Evolutionary conservation across 1,140 invertebrate genomes (phyloP).

Genomic region (Trachymyrmex septentrionalis): DNA sequence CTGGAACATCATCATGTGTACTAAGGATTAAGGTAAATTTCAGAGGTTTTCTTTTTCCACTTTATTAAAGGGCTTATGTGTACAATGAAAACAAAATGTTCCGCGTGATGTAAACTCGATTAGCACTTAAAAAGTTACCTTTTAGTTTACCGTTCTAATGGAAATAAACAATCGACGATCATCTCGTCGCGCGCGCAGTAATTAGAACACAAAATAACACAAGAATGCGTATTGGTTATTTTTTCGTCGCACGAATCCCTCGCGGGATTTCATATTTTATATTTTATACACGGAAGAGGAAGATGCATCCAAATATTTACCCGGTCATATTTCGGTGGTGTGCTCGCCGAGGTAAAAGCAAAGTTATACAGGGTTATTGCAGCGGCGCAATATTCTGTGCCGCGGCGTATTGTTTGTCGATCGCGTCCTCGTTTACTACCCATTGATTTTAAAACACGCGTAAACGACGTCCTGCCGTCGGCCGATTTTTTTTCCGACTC

Average conservation of each 20-base stretch:
- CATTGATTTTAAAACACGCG: slow-evolving; percentile 52
- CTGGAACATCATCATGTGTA: too few relatives aligned
- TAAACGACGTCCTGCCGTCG: slow-evolving; percentile 14
- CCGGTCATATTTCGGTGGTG: slow-evolving; percentile 45
- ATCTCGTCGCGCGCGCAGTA: neutral
- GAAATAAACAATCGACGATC: neutral
- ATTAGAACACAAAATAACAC: slow-evolving; percentile 39
- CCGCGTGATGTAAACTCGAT: neutral
- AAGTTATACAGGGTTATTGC: slow-evolving; percentile 46
- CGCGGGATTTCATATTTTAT: slow-evolving; percentile 54
- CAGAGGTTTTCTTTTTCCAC: neutral
- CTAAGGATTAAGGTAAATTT: neutral
- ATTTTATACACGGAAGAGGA: slow-evolving; percentile 11
- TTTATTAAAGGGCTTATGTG: neutral
- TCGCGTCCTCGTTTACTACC: slow-evolving; percentile 47
- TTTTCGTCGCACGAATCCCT: neutral
- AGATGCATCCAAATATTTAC: slow-evolving; percentile 55
- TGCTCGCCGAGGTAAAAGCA: slow-evolving; percentile 53
- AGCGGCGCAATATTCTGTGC: slow-evolving; percentile 47
- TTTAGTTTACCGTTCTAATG: neutral
- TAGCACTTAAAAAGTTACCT: neutral
- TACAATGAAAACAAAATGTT: neutral
- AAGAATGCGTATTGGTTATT: neutral
- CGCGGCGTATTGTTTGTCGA: slow-evolving; percentile 32
- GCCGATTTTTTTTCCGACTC: slow-evolving; percentile 33